These are phyloP conservation scores for Ceramica pisi DNA, from an alignment of 2,888 invertebrate genomes.

Conservation along the genomic window DNA sequence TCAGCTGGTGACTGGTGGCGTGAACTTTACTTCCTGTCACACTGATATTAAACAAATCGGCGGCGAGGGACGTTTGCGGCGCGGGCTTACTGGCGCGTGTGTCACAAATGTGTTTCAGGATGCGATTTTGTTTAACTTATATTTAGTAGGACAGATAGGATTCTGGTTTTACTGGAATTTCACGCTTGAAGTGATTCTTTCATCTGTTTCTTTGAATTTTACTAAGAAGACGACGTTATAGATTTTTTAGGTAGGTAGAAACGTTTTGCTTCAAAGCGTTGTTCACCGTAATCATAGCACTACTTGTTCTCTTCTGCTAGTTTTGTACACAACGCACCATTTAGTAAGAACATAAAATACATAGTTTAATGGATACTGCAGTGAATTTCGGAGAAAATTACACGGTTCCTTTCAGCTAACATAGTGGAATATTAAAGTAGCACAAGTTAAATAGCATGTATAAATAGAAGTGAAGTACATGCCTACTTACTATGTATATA, in stretches of 20 bases:
- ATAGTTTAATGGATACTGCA: neutral
- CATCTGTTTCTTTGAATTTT: neutral
- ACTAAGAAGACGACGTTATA: neutral
- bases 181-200: neutral
- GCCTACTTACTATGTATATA: slow-evolving; percentile 1
- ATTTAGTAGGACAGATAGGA: neutral
- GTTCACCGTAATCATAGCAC: neutral
- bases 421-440: slow-evolving; percentile 4
- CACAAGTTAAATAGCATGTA: neutral
- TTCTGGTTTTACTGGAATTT: neutral
- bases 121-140: neutral
- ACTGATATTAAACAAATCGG: slow-evolving; percentile 43
- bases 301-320: neutral
- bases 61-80: slow-evolving; percentile 22
- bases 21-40: slow-evolving; percentile 34
- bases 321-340: neutral
- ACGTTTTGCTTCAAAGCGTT: neutral
- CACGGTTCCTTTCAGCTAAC: slow-evolving; percentile 8
- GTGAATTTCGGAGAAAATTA: neutral
- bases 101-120: slow-evolving; percentile 1
- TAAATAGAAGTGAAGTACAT: neutral
- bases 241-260: neutral
- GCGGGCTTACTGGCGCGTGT: neutral
- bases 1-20: slow-evolving; percentile 14
- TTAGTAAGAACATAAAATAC: neutral